Base-by-base conservation (phyloP, 2,113 vertebrate genomes). In the Myrmecobius fasciatus region DNA sequence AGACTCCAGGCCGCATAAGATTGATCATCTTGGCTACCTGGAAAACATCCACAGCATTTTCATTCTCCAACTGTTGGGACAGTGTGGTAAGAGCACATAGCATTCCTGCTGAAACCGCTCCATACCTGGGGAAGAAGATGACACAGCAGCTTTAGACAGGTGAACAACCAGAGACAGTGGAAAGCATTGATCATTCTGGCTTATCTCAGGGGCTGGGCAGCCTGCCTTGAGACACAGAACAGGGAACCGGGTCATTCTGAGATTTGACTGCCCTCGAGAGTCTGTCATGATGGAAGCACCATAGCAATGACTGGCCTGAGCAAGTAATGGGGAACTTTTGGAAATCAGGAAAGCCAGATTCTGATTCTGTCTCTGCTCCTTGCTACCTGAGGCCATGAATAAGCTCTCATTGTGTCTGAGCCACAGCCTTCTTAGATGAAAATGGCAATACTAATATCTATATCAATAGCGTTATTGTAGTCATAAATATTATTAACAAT, bases 21-120 rank as follows among this genome's bases (percentile, higher is more conserved):
- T 99, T 99, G 98, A 99, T 99, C 99, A 99, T 99, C 98, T 99
- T 99, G 94, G 99, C 99, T 99, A 99, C 99, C 98, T 99, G 99
- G 98, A 99, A 99, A 97, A 99, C 99, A 98, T 99, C 99, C 25
- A 99, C 99, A 47, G 99, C 99, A 11, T 99, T 99, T 97, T 99
- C 99, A 26, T 98, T 99, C 98, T 99, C 99, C 97, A 99, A 98
- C 97, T 99, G 99, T 98, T 99, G 99, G 94, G 99, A 99, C 97
- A 99, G 98, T 83, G 99, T 99, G 97, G 99, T 99, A 97, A 99
- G 99, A 96, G 99, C 99, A 97, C 99, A 99, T 14, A 99, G 97
- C 97, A 99, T 99, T 98, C 99, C 99, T 0, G 99, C 99, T 92
- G 99, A 99, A 97, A 99, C 99, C 0, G 99, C 99, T 97, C 99